A percentile compares a stretch with the other conserved stretches of the same genome.
These are phyloP conservation scores for Zosterops borbonicus DNA, from an alignment of 2,113 vertebrate genomes.

Conservation along the genomic window DNA sequence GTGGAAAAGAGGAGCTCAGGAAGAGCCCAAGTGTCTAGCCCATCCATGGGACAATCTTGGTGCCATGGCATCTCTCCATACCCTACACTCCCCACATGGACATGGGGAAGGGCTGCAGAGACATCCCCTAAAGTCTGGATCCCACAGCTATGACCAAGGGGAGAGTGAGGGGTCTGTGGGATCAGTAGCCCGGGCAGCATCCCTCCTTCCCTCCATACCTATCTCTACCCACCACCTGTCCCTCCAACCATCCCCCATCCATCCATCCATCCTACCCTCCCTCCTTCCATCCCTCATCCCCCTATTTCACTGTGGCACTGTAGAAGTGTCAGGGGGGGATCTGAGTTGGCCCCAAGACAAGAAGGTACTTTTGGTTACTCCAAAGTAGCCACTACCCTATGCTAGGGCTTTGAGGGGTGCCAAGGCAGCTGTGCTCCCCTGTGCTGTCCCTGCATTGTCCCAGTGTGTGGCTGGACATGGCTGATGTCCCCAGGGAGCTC, in stretches of 20 bases:
- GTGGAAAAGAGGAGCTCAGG: not conserved
- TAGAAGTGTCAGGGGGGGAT: not conserved
- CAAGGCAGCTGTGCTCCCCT: not conserved
- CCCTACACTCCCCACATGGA: not conserved
- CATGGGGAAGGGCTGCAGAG: not conserved
- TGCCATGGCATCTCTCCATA: not conserved
- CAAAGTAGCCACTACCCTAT: not conserved
- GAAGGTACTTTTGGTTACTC: not conserved
- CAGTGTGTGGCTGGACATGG: accelerated
- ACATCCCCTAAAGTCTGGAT: not conserved
- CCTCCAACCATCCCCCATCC: too few relatives aligned
- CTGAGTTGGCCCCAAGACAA: not conserved
- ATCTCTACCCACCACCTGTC: not conserved
- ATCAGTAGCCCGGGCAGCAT: not conserved
- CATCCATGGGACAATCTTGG: not conserved
- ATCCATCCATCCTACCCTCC: not conserved
- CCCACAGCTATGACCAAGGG: not conserved
- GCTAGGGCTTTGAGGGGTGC: not conserved
- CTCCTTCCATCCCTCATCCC: not conserved
- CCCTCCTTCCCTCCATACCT: not conserved
- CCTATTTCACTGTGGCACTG: not conserved
- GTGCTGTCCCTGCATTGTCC: not conserved
- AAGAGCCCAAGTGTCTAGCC: not conserved
- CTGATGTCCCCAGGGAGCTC: not conserved
- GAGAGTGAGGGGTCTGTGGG: not conserved